These are phyloP conservation scores for Isoperla grammatica DNA, from an alignment of 2,888 invertebrate genomes.

Conservation along the genomic window DNA sequence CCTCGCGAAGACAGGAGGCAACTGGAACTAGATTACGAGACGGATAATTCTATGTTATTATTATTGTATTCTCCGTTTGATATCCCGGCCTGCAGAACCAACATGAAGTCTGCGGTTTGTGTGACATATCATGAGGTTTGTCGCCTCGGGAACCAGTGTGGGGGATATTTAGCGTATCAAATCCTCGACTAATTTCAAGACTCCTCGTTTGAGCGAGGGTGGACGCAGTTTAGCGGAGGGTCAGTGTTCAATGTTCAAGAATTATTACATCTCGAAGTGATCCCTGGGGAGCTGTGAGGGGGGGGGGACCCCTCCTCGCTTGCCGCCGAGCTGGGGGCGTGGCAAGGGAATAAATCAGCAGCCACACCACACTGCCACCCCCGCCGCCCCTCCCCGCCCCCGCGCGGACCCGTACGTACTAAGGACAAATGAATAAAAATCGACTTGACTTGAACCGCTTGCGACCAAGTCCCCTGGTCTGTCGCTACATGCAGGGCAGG, in stretches of 20 bases:
- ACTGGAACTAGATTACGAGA: too few relatives aligned
- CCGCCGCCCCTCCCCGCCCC: conserved; percentile 23
- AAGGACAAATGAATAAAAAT: conserved; percentile 20
- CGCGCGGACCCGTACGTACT: conserved; percentile 23
- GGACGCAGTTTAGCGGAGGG: background rate
- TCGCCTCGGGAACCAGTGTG: background rate
- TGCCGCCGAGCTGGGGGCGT: conserved; percentile 38
- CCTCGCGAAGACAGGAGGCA: too few relatives aligned
- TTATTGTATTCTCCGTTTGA: too few relatives aligned
- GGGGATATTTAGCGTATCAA: background rate
- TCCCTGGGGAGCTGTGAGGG: conserved; percentile 4
- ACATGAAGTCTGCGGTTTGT: too few relatives aligned
- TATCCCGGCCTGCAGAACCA: too few relatives aligned
- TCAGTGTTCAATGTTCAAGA: conserved; percentile 3
- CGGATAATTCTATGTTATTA: too few relatives aligned
- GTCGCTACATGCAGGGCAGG: background rate
- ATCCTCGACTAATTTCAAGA: background rate
- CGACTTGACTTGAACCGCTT: conserved; percentile 7
- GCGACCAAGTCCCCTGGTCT: background rate
- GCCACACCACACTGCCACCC: conserved; percentile 36
- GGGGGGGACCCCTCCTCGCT: background rate
- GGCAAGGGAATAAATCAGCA: conserved; percentile 43
- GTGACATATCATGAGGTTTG: too few relatives aligned
- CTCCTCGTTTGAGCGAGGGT: background rate
- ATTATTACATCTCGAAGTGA: conserved; percentile 16